Evolutionary conservation across 2,113 vertebrate genomes (phyloP), one percentile per base, ranked within the genome.

Genomic region (Thalassoma bifasciatum): DNA sequence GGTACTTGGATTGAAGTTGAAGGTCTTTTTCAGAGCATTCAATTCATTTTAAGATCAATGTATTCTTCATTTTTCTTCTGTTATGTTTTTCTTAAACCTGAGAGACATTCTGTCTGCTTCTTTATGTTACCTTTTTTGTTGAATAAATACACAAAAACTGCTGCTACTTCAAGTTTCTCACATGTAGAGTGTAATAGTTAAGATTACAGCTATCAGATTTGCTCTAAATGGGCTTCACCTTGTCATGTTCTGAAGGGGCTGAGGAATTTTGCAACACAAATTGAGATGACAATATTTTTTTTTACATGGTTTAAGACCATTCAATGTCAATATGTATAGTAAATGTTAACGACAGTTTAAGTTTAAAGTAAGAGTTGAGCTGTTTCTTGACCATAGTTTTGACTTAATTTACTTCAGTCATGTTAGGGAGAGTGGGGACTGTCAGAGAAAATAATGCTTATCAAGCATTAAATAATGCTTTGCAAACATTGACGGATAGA

Each of bases 381-480:
- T 26, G 44, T 47, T 54, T 36, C 54, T 44, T 66, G 0, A 60
- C 62, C 54, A 60, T 42, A 37, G 13, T 52, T 64, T 56, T 75
- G n/a, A 64, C 40, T 63, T 16, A 26, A 46, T 4, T 59, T 64
- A 10, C 54, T 40, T 19, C 24, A 64, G 57, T 58, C 66, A 71
- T 76, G 62, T 66, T 49, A 9, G 37, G 1, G n/a, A 62, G 1
- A 0, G 13, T 47, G 61, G 58, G 19, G 30, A 77, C 69, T 46
- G 58, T 61, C 51, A 54, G 36, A 62, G 54, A 40, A 88, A 86
- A 81, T 77, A 89, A 76, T 87, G 86, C 85, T 93, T 86, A 89
- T 47, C 72, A 75, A 83, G 88, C 84, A 90, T 86, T 91, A 77
- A 84, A 87, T 56, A 58, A 47, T 60, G 52, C 68, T 75, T 83